phyloP scores from a whole-genome alignment of 2,797 vertebrate genomes.

The Xyrichtys novacula region DNA sequence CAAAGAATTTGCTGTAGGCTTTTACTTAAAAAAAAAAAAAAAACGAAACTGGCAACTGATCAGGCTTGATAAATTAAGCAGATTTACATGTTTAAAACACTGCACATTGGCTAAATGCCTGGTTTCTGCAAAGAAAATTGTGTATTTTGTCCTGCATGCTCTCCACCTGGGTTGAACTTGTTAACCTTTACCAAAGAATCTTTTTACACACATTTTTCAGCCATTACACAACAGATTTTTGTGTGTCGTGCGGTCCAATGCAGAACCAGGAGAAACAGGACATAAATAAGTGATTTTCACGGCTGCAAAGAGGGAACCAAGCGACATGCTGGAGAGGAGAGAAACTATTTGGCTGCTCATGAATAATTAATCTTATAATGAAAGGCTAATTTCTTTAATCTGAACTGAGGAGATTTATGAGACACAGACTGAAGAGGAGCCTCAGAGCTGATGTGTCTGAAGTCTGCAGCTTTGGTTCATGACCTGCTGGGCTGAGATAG shows the following conservation, averaged over 20 bases:
- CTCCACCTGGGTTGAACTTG: background rate
- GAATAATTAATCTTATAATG: background rate
- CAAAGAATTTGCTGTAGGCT: background rate
- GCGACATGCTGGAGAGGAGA: background rate
- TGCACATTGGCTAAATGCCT: background rate
- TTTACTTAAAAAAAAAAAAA: background rate
- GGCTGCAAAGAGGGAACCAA: background rate
- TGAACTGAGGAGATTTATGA: background rate
- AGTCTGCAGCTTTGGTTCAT: background rate
- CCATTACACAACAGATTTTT: background rate
- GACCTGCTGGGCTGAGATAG: background rate
- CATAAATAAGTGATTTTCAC: constrained; percentile 4
- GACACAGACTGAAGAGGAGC: background rate
- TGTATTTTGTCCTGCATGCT: background rate
- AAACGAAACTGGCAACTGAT: background rate
- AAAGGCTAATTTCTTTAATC: constrained; percentile 8
- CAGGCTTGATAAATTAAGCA: background rate
- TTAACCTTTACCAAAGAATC: background rate
- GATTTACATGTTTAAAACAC: background rate
- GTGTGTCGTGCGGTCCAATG: background rate
- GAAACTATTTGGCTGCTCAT: constrained; percentile 1
- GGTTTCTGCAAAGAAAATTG: background rate
- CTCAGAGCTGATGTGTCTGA: background rate
- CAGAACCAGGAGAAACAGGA: background rate
- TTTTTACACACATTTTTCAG: background rate